Evolutionary conservation across 2,113 vertebrate species (phyloP).

Genomic region (Centropristis striata): DNA sequence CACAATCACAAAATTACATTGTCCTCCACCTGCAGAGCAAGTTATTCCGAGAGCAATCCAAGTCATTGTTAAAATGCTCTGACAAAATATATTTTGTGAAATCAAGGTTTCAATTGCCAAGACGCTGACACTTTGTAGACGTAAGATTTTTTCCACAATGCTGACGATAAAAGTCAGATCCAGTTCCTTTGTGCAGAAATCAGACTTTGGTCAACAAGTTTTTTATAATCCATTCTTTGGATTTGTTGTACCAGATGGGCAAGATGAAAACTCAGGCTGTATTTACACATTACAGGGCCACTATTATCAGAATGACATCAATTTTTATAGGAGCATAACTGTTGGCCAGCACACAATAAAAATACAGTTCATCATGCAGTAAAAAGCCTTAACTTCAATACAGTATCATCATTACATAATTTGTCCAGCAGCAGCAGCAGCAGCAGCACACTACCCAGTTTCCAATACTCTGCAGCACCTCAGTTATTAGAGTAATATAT

Average conservation of each 20-base stretch:
- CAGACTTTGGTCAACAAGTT: neutral
- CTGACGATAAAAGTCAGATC: neutral
- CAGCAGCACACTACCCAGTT: conserved; percentile 4
- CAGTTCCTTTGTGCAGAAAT: neutral
- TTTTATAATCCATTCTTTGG: neutral
- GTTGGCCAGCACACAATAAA: neutral
- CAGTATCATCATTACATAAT: conserved; percentile 47
- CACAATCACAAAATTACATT: conserved; percentile 20
- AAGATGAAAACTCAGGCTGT: neutral
- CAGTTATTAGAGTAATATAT: conserved; percentile 56
- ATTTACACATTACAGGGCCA: neutral
- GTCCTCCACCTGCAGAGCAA: conserved; percentile 39
- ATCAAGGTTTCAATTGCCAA: conserved; percentile 20
- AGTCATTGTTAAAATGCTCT: conserved; percentile 25
- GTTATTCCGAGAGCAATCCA: neutral
- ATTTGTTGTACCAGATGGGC: neutral
- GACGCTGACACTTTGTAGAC: conserved; percentile 10
- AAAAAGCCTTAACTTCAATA: conserved; percentile 34
- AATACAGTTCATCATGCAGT: conserved; percentile 25
- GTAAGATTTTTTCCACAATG: neutral
- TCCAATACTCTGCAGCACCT: conserved; percentile 35
- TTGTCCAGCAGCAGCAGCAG: conserved; percentile 44
- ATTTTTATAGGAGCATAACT: conserved; percentile 20
- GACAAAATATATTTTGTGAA: conserved; percentile 29
- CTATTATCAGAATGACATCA: neutral